Base-by-base conservation (phyloP, 2,113 vertebrate genomes). In the Esox niger region DNA sequence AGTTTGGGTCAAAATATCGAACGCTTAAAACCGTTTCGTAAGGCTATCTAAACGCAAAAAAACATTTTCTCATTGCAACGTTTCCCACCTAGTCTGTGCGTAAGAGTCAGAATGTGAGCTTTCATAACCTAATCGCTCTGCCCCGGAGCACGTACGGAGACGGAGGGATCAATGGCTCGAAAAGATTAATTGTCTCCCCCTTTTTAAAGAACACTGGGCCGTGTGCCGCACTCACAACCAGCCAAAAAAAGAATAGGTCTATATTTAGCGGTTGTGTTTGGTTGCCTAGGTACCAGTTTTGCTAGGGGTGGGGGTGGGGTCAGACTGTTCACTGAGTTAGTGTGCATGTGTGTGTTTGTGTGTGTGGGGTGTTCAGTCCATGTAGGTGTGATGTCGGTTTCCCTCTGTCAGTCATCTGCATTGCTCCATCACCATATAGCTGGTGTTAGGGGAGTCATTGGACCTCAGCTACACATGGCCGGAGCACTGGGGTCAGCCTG, bases 211-310 rank as follows among this genome's bases (percentile, higher is more conserved):
- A 8, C 15, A 30, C 6, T 25, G 26, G 25, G 46, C 26, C 30
- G 25, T 8, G 62, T 3, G 47, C 58, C 20, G 20, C 49, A n/a
- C n/a, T n/a, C n/a, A n/a, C n/a, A n/a, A n/a, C 49, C n/a, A 80
- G 69, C 69, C 73, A 75, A 60, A 54, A 54, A 54, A 54, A 17
- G 26, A 25, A 33, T 43, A 3, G 23, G 57, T 73, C 84, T 86
- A 84, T 89, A 86, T 87, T 86, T 88, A 87, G 82, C 78, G 64
- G 69, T 68, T 79, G 70, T 83, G 71, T 79, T 83, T 82, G 71
- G 84, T 88, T 88, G 83, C 84, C 79, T 78, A 80, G 83, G 82
- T 80, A 84, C 78, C 81, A 79, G 69, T 80, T 70, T 46, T 59
- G 62, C n/a, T n/a, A n/a, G n/a, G n/a, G n/a, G n/a, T 47, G 17